These are phyloP conservation scores for Teleiodes luculella DNA, from an alignment of 2,888 invertebrate genomes.

Conservation along the genomic window DNA sequence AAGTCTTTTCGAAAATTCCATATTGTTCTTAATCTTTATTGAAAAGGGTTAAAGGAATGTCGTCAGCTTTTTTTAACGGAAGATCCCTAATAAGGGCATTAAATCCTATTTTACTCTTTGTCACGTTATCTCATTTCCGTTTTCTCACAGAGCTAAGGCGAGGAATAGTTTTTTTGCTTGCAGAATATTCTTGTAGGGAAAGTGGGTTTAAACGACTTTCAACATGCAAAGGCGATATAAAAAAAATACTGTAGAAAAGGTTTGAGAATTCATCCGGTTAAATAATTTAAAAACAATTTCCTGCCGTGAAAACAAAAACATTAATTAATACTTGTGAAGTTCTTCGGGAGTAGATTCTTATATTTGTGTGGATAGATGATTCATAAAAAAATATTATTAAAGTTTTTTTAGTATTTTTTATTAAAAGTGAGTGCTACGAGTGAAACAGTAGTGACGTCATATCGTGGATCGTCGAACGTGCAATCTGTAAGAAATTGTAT, in stretches of 20 bases:
- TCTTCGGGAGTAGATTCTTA: too few species aligned
- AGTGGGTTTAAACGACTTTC: too few species aligned
- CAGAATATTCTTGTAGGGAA: background rate
- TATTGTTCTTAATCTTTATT: background rate
- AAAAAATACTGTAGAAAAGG: too few species aligned
- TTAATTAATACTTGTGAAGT: too few species aligned
- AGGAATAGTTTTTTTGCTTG: background rate
- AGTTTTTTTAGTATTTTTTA: background rate
- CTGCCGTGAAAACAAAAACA: too few species aligned
- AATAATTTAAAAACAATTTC: too few species aligned
- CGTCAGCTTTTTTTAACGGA: conserved; percentile 4
- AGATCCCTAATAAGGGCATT: conserved; percentile 5
- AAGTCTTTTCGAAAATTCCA: background rate
- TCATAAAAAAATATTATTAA: background rate
- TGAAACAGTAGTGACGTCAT: conserved; percentile 45
- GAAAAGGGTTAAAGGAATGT: background rate
- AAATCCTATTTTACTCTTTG: conserved; percentile 2
- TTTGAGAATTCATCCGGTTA: too few species aligned
- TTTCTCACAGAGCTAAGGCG: background rate
- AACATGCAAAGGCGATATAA: too few species aligned
- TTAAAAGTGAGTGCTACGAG: background rate
- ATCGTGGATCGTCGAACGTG: conserved; percentile 67
- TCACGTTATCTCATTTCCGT: conserved; percentile 11
- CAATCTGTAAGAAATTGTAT: conserved; percentile 74
- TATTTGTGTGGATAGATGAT: too few species aligned